phyloP scores from a whole-genome alignment of 2,797 vertebrate species.

The Lophotriccus pileatus region DNA sequence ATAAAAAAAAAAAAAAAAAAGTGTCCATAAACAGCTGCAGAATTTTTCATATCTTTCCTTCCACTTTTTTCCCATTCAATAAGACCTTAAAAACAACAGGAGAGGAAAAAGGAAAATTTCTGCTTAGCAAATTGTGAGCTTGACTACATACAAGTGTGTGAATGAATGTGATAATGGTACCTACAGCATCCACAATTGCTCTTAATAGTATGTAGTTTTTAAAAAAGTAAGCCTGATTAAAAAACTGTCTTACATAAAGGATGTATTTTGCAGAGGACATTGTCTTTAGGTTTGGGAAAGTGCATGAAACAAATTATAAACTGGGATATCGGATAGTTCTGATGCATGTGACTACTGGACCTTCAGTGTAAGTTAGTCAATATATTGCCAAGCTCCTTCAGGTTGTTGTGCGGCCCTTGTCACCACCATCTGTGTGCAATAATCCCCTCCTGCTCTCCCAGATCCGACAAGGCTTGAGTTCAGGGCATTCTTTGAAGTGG shows the following conservation, averaged over 20 bases:
- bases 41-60: neutral
- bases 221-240: neutral
- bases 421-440: accelerated
- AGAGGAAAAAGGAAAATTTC: neutral
- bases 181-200: neutral
- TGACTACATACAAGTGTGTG: neutral
- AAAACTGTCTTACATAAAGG: neutral
- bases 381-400: neutral
- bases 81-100: neutral
- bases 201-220: neutral
- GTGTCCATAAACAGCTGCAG: neutral
- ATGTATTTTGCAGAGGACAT: neutral
- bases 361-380: accelerated
- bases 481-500: neutral
- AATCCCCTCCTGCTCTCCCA: accelerated
- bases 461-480: accelerated
- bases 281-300: neutral
- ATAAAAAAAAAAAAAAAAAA: neutral
- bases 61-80: neutral
- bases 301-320: neutral
- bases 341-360: neutral
- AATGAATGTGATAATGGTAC: neutral
- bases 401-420: neutral
- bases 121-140: neutral
- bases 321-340: neutral